A percentile compares a stretch with the other conserved stretches of the same genome.
phyloP scores from a whole-genome alignment of 2,797 vertebrate species.

The Molothrus aeneus region DNA sequence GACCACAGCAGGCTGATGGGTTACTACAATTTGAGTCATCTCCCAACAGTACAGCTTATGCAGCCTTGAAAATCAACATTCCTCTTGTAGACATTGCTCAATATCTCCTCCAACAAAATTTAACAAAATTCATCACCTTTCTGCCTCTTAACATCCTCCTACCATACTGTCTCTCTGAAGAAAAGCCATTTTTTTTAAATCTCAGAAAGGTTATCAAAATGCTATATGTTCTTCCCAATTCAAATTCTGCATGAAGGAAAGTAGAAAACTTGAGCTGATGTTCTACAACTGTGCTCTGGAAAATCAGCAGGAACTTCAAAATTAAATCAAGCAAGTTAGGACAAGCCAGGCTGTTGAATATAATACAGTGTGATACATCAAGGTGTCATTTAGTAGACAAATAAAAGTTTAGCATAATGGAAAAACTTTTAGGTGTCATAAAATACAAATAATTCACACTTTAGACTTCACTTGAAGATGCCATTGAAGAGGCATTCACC shows the following conservation, averaged over 20 bases:
- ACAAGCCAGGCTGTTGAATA: background rate
- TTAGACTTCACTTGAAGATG: background rate
- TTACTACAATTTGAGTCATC: background rate
- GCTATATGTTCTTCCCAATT: background rate
- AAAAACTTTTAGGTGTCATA: background rate
- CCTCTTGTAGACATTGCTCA: background rate
- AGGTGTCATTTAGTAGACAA: background rate
- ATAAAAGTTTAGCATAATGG: background rate
- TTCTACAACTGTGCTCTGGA: background rate
- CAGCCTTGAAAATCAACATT: background rate
- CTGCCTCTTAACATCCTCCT: background rate
- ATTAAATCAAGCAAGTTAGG: background rate
- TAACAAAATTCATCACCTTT: background rate
- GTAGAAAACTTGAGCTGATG: background rate
- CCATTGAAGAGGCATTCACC: background rate
- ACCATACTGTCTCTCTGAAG: background rate
- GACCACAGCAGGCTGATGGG: background rate
- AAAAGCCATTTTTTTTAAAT: background rate
- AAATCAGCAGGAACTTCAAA: background rate
- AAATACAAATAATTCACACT: background rate
- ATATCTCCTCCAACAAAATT: background rate
- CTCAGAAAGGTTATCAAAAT: background rate
- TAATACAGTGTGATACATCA: background rate
- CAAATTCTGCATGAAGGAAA: background rate
- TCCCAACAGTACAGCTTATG: background rate